Evolutionary conservation across 2,888 invertebrate genomes (phyloP), one percentile per base, ranked within the genome.

Genomic region (Pandemis cinnamomeana): DNA sequence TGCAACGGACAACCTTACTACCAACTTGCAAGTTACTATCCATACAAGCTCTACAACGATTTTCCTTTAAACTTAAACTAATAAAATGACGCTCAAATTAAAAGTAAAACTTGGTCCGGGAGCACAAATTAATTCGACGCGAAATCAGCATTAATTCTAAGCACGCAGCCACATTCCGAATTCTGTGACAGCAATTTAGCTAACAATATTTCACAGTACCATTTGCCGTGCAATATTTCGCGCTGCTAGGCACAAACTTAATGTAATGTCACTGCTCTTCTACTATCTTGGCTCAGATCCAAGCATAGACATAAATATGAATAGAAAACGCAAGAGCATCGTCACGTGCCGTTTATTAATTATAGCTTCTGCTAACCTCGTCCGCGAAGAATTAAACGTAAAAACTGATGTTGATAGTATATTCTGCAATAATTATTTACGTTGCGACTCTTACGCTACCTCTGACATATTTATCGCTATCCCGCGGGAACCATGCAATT

Each of bases 201-300:
- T 10, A 46, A 46, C 20, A 64, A 11, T 46, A 58, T 58, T 58
- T 27, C 10, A 5, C 7, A n/a, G 20, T 6, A 27, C 46, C 46
- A 64, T 64, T 64, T 46, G 41, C 48, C 48, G 60, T 13, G 15
- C 46, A 27, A 60, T 68, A 69, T 69, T 69, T 69, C 68, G 36
- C n/a, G 5, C 7, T 8, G 68, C 46, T 27, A 27, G 6, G 46
- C 60, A 46, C 10, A 67, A 51, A 46, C 42, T 36, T 48, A 48
- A 69, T 41, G 36, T 69, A 48, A 61, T 36, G 60, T 48, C 42
- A 44, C 48, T 27, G 20, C 58, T 27, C 58, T 58, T 58, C 1
- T 11, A 58, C 55, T 58, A 55, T n/a, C 27, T 27, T 58, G 27
- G 58, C 58, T 58, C 7, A 20, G 15, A 55, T 55, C 55, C 55